Percentiles rank a stretch among this genome's conserved stretches.
Conservation (phyloP, 2,888 invertebrate genomes). For the Anthrax anthrax region DNA sequence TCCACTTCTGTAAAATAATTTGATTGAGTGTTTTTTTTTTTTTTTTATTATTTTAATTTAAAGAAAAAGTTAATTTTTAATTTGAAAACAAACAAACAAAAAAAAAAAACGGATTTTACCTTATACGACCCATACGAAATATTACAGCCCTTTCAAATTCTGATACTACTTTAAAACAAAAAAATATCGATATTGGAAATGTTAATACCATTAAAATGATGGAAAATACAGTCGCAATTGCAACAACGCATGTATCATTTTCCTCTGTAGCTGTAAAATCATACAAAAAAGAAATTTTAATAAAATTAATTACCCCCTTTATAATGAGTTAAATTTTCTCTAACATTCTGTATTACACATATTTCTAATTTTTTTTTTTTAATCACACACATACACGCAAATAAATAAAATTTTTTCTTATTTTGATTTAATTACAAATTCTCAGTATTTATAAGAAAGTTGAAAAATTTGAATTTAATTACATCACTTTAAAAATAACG, state of each 20-base stretch:
- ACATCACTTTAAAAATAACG: no score
- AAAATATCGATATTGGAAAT: slow-evolving; percentile 68
- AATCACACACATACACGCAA: no score
- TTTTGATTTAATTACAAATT: no score
- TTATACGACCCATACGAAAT: slow-evolving; percentile 68
- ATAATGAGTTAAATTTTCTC: no score
- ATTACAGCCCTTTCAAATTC: slow-evolving; percentile 82
- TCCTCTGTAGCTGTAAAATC: not conserved
- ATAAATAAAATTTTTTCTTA: no score
- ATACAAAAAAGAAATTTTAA: not conserved
- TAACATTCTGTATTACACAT: no score
- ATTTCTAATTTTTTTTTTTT: no score
- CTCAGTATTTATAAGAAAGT: not conserved
- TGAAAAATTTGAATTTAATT: not conserved
- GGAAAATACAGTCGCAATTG: slow-evolving; percentile 56
- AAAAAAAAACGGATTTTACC: slow-evolving; percentile 19
- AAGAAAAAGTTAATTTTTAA: no score
- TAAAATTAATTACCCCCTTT: no score
- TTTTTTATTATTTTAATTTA: not conserved
- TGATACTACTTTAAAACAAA: slow-evolving; percentile 77
- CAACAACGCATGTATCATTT: slow-evolving; percentile 43
- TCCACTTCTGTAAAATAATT: slow-evolving; percentile 34
- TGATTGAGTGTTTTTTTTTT: not conserved
- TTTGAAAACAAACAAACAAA: no score
- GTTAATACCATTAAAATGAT: slow-evolving; percentile 59